Evolutionary conservation across 1,140 invertebrate genomes (phyloP).

Genomic region (Acromyrmex heyeri): DNA sequence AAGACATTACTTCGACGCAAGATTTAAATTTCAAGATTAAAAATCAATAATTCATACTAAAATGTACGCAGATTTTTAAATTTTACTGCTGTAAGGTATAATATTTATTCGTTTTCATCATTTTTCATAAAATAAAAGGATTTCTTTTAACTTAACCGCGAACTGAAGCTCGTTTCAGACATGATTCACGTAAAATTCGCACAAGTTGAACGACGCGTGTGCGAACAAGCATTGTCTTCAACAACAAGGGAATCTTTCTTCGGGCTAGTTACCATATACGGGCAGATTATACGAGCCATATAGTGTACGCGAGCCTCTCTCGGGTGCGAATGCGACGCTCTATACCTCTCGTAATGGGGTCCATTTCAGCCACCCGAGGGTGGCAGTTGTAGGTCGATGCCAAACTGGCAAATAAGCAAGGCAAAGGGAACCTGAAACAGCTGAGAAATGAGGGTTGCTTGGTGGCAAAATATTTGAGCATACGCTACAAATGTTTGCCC

Average conservation of each 20-base stretch:
- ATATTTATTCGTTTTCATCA: neutral
- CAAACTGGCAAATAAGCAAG: neutral
- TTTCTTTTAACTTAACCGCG: neutral
- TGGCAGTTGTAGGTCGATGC: conserved; percentile 42
- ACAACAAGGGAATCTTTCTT: conserved; percentile 31
- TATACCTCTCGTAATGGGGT: conserved; percentile 55
- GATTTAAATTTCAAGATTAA: conserved; percentile 12
- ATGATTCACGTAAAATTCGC: neutral
- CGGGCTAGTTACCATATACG: conserved; percentile 8
- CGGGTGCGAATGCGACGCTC: conserved; percentile 5
- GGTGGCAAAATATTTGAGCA: conserved; percentile 79
- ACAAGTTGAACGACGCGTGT: neutral
- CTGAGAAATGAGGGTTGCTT: conserved; percentile 10
- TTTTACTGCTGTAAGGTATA: neutral
- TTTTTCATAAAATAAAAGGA: neutral
- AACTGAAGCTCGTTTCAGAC: neutral
- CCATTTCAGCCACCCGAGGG: conserved; percentile 39
- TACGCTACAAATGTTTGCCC: conserved; percentile 79
- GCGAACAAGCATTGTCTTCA: conserved; percentile 34
- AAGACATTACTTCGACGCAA: neutral
- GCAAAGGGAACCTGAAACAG: neutral
- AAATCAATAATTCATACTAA: neutral
- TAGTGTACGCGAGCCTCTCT: conserved; percentile 14
- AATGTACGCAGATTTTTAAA: neutral
- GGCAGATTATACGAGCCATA: conserved; percentile 35